phyloP scores from a whole-genome alignment of 1,140 invertebrate species.

The Nebria ingens region DNA sequence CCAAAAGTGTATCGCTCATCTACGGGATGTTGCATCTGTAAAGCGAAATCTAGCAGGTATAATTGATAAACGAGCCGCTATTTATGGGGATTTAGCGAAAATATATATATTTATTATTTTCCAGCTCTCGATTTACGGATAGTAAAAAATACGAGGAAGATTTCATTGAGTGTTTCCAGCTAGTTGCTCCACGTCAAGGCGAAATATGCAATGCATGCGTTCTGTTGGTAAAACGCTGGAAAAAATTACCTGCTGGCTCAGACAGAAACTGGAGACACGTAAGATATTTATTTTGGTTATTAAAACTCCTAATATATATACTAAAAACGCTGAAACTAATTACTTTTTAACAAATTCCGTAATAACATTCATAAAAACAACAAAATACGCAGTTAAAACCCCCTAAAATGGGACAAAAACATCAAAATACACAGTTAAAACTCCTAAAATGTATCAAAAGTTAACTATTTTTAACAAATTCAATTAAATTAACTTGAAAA shows the following conservation, averaged over 20 bases:
- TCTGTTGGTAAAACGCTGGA: constrained; percentile 73
- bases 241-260: constrained; percentile 68
- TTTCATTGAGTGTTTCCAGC: constrained; percentile 73
- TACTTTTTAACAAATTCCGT: too few relatives aligned
- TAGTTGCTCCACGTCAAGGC: constrained; percentile 63
- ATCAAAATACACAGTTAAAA: too few relatives aligned
- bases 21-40: constrained; percentile 79
- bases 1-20: constrained; percentile 78
- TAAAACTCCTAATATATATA: too few relatives aligned
- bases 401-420: too few relatives aligned
- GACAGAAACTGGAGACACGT: constrained; percentile 77
- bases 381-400: too few relatives aligned
- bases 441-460: too few relatives aligned
- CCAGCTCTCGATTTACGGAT: constrained; percentile 74
- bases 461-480: too few relatives aligned
- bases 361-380: too few relatives aligned
- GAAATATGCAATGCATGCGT: constrained; percentile 88
- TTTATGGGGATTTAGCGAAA: background rate
- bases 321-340: too few relatives aligned
- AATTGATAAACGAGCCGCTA: background rate
- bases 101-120: constrained; percentile 27
- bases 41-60: constrained; percentile 74
- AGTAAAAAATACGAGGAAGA: constrained; percentile 79
- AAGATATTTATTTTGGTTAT: constrained; percentile 42
- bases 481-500: too few relatives aligned